Evolutionary conservation across 1,140 invertebrate genomes (phyloP), one percentile per base, ranked within the genome.

Genomic region (Apis florea): DNA sequence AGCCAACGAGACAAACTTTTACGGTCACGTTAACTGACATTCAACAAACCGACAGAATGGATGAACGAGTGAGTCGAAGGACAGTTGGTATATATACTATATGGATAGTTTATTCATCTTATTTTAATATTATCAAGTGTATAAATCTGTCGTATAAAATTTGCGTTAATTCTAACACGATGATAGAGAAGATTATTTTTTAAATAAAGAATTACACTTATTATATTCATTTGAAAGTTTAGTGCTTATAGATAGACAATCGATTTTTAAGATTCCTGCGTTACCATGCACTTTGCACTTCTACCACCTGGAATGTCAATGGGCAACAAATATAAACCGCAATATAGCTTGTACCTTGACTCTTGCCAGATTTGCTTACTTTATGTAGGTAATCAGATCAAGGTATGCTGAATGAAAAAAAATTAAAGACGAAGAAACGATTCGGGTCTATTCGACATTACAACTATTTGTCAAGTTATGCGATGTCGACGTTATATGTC

Each of bases 381-480:
- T 75, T 66, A 81, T 68, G 63, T 58, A 51, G 72, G 71, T 75
- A 81, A 81, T 54, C 78, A 51, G 78, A 79, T 79, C 78, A 79
- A 79, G 78, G 78, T 73, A 17, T 40, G 9, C 59, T 19, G n/a
- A n/a, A 53, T 19, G 26, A 73, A 71, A 64, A 61, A 64, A 56
- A 66, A 79, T 79, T 73, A 26, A 54, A 73, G 31, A 40, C 26
- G 17, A 59, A 58, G 17, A 59, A 58, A 56, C 63, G 40, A 24
- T 2, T 51, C 72, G 49, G 53, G 12, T 9, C 24, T 64, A 53
- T 21, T 54, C 53, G 19, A 40, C 19, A 19, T 51, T 24, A 15
- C 8, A 51, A 67, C n/a, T 13, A 56, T 58, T 54, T 58, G 64
- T 15, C 73, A 53, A 12, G n/a, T 76, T 31, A 15, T 31, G n/a